Base-by-base conservation (phyloP, 2,113 vertebrate species). In the Carassius auratus region DNA sequence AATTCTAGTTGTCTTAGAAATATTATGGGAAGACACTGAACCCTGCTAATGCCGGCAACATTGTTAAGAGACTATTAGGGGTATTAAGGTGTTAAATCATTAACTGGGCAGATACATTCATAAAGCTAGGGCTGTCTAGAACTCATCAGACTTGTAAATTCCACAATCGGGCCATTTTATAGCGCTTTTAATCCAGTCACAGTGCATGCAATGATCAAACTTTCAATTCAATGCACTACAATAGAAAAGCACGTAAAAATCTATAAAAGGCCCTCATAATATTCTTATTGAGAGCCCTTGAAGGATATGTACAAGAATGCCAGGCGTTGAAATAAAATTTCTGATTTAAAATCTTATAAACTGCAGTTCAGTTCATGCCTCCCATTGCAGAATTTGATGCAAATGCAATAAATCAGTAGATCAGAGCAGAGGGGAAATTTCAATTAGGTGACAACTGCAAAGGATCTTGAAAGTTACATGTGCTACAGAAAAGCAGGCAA, bases 361-460 rank as follows among this genome's bases (percentile, higher is more conserved):
- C 55, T 38, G 62, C 45, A 69, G 66, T 68, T 85, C 66, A 26
- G 76, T 79, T 85, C 30, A 57, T 57, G 38, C 84, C 79, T 73
- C 64, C 81, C 81, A 59, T 86, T 85, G 61, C 62, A 23, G 52
- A 88, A 85, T 84, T 85, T 87, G 80, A 76, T 82, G 33, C 71
- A 83, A 87, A 89, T 77, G 57, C 50, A 87, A 86, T 61, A 85
- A 80, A 88, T 86, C 89, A 50, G 79, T 36, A 85, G 74, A 86
- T 79, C 76, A 73, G 62, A 83, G 64, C 21, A 10, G 76, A 79
- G 86, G 75, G 76, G 82, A 85, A 89, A 91, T 88, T 86, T 89
- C 85, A 89, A 90, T 91, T 89, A 88, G 74, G 84, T 61, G 84
- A 87, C 68, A 12, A 84, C 66, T 38, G 52, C 83, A 78, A 84